Evolutionary conservation across 2,113 vertebrate species (phyloP).

Genomic region (Progne subis): DNA sequence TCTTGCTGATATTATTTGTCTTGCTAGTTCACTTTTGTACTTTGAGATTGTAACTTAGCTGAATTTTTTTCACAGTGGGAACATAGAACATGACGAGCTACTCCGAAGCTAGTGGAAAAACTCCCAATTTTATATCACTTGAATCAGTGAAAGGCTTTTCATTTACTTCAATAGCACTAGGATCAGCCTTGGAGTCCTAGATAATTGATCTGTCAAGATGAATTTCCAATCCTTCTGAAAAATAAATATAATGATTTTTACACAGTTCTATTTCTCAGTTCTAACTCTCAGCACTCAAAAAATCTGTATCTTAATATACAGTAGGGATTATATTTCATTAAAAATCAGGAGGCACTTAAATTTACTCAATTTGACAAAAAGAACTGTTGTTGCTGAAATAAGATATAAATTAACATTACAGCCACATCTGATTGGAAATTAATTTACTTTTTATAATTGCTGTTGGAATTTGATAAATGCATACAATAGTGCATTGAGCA

Average conservation of each 20-base stretch:
- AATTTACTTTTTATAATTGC: slow-evolving; percentile 53
- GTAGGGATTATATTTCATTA: slow-evolving; percentile 30
- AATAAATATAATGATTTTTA: slow-evolving; percentile 49
- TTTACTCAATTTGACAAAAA: slow-evolving; percentile 52
- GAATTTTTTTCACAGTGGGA: not conserved
- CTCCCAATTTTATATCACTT: not conserved
- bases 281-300: not conserved
- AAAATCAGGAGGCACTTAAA: slow-evolving; percentile 25
- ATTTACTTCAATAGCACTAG: slow-evolving; percentile 18
- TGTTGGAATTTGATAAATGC: slow-evolving; percentile 30
- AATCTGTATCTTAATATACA: slow-evolving; percentile 16
- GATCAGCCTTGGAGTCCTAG: slow-evolving; percentile 34
- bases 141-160: slow-evolving; percentile 37
- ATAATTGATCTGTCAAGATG: slow-evolving; percentile 55
- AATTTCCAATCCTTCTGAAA: slow-evolving; percentile 56
- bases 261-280: not conserved
- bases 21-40: not conserved
- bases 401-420: slow-evolving; percentile 45
- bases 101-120: not conserved
- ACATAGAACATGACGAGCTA: not conserved
- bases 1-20: not conserved
- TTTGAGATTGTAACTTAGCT: not conserved
- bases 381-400: slow-evolving; percentile 48
- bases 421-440: slow-evolving; percentile 46
- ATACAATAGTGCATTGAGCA: not conserved